Base-by-base conservation (phyloP, 2,113 vertebrate species). In the Psephotus haematonotus region DNA sequence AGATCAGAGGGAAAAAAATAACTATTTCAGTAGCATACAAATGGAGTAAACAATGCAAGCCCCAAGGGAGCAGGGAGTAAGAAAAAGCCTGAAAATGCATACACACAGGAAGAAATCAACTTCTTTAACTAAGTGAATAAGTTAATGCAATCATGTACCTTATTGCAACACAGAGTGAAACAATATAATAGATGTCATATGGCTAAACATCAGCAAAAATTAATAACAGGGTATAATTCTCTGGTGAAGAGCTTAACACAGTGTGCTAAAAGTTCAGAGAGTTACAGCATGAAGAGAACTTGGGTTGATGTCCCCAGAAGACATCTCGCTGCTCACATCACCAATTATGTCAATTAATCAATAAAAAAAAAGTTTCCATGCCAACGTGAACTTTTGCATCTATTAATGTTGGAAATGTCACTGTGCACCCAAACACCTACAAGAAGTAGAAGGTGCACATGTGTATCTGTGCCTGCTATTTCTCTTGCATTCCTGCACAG, bases 61-160 rank as follows among this genome's bases (percentile, higher is more conserved):
- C 59, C 27, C 81, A 90, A 44, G 44, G 59, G 84, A 90, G 8
- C 4, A 19, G 27, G 31, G 37, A 91, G 53, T 57, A 80, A 69
- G 44, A 64, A 72, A 84, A 89, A 46, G 17, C 33, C 27, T 44
- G 55, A 80, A 85, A 71, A 55, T 35, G 24, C 29, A 75, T 14
- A 28, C 29, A 49, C 11, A 50, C 7, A 49, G 55, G 16, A 88
- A 77, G 67, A 92, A 95, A 68, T 33, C 3, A 81, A 59, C 52
- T 44, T 82, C 94, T 95, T 93, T 75, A 86, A 96, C 79, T 29
- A 81, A 95, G 53, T 53, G 89, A 95, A 88, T 81, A 47, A 91
- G 92, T 95, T 62, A 18, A 81, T 79, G 65, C 49, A 77, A 67
- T 75, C 65, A 52, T 52, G 11, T 59, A 68, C 24, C 53, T 94